Evolutionary conservation across 2,888 invertebrate genomes (phyloP).

Genomic region (Eurytoma adleriae): DNA sequence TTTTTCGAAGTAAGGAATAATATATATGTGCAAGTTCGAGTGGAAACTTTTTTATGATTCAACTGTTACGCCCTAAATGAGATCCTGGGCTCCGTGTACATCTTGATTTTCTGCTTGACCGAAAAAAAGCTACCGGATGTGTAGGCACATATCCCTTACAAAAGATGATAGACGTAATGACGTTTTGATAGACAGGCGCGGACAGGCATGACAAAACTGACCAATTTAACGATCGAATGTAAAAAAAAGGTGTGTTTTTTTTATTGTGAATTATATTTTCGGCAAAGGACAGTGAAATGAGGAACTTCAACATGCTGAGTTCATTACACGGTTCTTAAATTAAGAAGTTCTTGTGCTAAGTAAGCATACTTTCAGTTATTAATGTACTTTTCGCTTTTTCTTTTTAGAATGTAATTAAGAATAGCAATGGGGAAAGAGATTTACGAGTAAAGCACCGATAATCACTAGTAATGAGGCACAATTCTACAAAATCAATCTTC

Average conservation of each 20-base stretch:
- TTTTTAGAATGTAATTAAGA: slow-evolving; percentile 38
- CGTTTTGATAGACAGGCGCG: slow-evolving; percentile 20
- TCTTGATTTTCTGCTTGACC: neutral
- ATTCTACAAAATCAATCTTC: slow-evolving; percentile 41
- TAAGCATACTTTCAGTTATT: slow-evolving; percentile 19
- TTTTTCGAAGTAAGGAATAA: too few species aligned
- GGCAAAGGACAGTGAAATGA: too few species aligned
- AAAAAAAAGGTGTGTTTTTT: neutral
- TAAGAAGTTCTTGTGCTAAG: slow-evolving; percentile 18
- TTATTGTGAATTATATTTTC: too few species aligned
- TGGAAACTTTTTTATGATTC: neutral
- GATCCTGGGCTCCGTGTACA: neutral
- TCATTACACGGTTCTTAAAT: slow-evolving; percentile 21
- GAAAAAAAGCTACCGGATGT: neutral
- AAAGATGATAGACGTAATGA: slow-evolving; percentile 22
- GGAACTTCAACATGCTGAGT: neutral
- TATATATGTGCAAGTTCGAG: too few species aligned
- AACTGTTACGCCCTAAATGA: neutral
- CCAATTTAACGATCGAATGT: neutral
- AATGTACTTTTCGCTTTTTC: neutral
- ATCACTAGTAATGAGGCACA: slow-evolving; percentile 36
- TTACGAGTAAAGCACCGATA: slow-evolving; percentile 27
- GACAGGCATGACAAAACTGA: slow-evolving; percentile 9
- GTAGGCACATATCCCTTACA: neutral
- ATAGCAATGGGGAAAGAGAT: neutral